phyloP scores from a whole-genome alignment of 2,113 vertebrate species.

The Rhynchomys soricoides region DNA sequence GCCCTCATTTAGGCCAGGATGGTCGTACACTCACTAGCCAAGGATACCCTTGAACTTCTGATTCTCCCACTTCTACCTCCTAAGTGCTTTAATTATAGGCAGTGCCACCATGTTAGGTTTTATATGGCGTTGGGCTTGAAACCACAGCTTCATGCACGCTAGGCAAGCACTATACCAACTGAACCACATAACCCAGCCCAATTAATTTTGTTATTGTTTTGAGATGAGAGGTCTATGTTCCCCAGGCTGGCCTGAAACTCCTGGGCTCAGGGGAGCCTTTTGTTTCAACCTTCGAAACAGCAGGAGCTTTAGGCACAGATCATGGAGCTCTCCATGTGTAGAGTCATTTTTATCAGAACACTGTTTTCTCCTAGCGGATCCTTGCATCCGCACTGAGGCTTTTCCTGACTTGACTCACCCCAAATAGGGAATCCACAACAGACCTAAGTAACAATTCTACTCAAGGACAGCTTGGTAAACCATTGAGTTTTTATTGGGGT shows the following conservation, averaged over 20 bases:
- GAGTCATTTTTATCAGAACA: neutral
- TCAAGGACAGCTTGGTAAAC: neutral
- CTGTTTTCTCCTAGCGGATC: neutral
- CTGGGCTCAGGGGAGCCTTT: neutral
- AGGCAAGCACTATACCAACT: neutral
- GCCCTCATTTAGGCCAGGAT: neutral
- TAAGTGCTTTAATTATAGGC: neutral
- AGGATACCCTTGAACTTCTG: neutral
- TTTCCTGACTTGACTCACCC: neutral
- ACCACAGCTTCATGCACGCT: neutral
- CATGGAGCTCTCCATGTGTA: too few relatives aligned
- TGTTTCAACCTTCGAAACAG: neutral
- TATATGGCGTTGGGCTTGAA: neutral
- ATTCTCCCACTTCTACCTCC: too few relatives aligned
- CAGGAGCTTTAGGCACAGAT: too few relatives aligned
- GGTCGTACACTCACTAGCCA: neutral
- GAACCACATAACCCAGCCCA: neutral
- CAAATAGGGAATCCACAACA: neutral
- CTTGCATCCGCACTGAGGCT: neutral
- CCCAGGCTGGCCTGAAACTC: neutral
- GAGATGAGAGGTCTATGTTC: neutral
- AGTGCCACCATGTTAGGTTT: neutral
- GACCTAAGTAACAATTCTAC: neutral
- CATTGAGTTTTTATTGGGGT: neutral
- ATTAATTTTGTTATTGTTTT: neutral